phyloP scores from a whole-genome alignment of 2,888 invertebrate species.

The Pristionchus fissidentatus region DNA sequence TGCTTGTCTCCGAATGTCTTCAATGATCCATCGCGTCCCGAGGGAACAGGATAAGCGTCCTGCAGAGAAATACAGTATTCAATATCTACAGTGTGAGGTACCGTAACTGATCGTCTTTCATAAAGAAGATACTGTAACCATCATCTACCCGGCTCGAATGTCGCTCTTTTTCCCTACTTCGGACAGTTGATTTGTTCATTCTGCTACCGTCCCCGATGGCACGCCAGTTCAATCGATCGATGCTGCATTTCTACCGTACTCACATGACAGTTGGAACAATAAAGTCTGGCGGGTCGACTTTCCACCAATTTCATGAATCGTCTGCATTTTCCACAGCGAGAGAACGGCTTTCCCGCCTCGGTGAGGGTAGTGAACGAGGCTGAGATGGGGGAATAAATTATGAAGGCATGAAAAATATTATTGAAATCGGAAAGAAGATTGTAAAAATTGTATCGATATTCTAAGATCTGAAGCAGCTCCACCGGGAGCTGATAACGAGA shows the following conservation, averaged over 20 bases:
- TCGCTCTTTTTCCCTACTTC: no score
- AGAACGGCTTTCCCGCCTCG: conserved; percentile 91
- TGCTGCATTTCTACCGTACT: not conserved
- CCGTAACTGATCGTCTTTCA: not conserved
- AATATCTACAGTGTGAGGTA: no score
- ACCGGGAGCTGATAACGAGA: no score
- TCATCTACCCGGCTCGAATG: not conserved
- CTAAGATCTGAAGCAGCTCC: no score
- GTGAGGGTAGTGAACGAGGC: conserved; percentile 95
- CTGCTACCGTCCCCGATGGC: no score
- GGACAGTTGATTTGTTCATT: not conserved
- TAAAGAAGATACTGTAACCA: not conserved
- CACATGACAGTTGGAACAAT: conserved; percentile 89
- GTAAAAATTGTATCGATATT: no score
- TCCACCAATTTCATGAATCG: conserved; percentile 97
- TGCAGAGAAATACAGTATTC: no score
- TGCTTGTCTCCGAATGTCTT: conserved; percentile 84
- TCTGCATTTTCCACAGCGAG: conserved; percentile 87
- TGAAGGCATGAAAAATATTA: not conserved
- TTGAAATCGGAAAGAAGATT: not conserved
- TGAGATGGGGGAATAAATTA: no score
- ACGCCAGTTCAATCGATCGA: not conserved
- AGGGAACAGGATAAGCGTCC: conserved; percentile 94
- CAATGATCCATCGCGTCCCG: conserved; percentile 77
- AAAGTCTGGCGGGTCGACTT: conserved; percentile 92